Conservation (phyloP, 53 echinoderm and acorn worm genomes). For the Apostichopus leukothele region DNA sequence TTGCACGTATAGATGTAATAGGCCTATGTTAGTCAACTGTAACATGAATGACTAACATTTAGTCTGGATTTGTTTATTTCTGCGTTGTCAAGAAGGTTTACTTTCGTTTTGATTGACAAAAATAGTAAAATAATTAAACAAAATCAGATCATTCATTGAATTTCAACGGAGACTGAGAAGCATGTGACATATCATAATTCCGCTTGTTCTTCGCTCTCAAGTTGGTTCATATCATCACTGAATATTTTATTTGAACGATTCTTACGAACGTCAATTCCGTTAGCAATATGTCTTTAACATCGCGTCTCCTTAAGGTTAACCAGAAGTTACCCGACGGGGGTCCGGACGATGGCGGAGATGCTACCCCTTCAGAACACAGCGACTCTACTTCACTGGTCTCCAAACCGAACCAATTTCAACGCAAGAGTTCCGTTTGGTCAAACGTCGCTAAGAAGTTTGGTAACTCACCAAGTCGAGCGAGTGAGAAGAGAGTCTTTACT, state of each 20-base stretch:
- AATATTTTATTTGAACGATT: too few species aligned
- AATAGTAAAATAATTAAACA: neutral
- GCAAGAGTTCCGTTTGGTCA: constrained; percentile 65
- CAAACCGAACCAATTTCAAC: neutral
- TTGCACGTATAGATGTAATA: too few species aligned
- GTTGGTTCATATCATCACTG: too few species aligned
- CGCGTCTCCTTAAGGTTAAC: constrained; percentile 31
- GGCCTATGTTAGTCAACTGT: too few species aligned
- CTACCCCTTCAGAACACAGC: constrained; percentile 56
- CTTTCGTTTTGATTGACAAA: too few species aligned
- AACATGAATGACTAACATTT: too few species aligned
- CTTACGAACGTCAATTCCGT: neutral
- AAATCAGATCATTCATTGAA: neutral
- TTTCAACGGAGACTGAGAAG: too few species aligned
- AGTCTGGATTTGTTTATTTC: too few species aligned
- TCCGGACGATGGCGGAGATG: constrained; percentile 34
- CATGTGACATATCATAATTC: neutral
- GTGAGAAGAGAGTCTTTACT: constrained; percentile 44
- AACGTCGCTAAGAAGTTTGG: constrained; percentile 59
- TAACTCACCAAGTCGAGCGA: constrained; percentile 20
- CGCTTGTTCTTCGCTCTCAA: neutral
- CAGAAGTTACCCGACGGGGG: neutral
- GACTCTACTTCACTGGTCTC: constrained; percentile 37
- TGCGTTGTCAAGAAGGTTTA: too few species aligned
- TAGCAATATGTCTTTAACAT: constrained; percentile 38